Conservation (phyloP, 2,888 invertebrate species). For the Mystacides longicornis region DNA sequence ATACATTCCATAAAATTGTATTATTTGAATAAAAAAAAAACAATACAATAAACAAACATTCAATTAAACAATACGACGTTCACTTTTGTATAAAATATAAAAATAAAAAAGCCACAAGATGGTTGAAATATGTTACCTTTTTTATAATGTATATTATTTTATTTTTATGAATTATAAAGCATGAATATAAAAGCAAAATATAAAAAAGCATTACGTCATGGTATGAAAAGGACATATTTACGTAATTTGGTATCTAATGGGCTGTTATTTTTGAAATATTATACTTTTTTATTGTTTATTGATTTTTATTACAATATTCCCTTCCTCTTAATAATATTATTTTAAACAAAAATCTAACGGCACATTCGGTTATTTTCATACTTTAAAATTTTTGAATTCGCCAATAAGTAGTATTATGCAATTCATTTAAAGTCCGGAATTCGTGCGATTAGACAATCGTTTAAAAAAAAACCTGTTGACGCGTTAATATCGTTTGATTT, state of each 20-base stretch:
- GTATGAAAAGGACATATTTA: background rate
- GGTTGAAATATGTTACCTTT: background rate
- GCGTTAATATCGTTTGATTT: no score
- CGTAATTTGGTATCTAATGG: background rate
- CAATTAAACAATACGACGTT: background rate
- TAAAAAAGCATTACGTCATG: background rate
- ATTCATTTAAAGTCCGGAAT: background rate
- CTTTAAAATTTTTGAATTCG: no score
- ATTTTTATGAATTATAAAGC: conserved; percentile 1
- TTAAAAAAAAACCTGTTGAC: background rate
- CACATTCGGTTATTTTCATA: no score
- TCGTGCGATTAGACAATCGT: background rate
- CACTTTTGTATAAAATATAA: background rate
- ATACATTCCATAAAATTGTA: background rate
- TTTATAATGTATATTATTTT: background rate
- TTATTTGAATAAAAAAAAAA: background rate
- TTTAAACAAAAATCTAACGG: no score
- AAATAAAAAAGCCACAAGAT: background rate
- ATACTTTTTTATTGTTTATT: background rate
- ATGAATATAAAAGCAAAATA: background rate
- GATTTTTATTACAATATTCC: background rate
- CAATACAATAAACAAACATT: background rate
- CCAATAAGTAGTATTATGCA: no score
- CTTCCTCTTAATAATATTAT: no score
- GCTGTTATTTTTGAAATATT: conserved; percentile 1